Percentiles rank a stretch among this genome's conserved stretches.
Conservation (phyloP, 2,888 invertebrate genomes). For the Yponomeuta evonymella region DNA sequence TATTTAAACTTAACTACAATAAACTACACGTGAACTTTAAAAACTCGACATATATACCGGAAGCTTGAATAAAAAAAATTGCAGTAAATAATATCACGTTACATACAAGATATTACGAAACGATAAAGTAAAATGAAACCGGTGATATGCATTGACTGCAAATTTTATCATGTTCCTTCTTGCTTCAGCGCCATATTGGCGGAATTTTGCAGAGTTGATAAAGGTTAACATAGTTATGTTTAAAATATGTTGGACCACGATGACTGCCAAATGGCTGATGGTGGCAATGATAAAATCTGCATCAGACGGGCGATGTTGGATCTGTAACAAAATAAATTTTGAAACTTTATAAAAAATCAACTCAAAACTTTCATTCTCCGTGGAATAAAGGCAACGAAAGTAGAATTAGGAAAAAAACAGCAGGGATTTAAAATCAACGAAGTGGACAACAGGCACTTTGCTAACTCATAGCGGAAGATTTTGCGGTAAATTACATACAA, state of each 20-base stretch:
- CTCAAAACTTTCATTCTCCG: too few relatives aligned
- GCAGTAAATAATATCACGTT: conserved; percentile 56
- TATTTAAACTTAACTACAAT: not conserved
- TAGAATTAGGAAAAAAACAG: too few relatives aligned
- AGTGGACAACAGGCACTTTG: too few relatives aligned
- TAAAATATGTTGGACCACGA: conserved; percentile 35
- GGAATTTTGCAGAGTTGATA: not conserved
- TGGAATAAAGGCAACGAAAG: too few relatives aligned
- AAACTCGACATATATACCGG: not conserved
- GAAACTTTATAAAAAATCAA: not conserved
- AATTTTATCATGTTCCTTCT: conserved; percentile 36
- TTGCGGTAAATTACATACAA: too few relatives aligned
- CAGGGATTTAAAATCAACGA: too few relatives aligned
- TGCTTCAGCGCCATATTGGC: not conserved
- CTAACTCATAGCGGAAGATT: too few relatives aligned
- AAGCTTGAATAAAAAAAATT: conserved; percentile 35
- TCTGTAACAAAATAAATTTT: conserved; percentile 54
- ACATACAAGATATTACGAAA: conserved; percentile 23
- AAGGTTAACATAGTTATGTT: not conserved
- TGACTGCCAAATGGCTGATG: conserved; percentile 17
- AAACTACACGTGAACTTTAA: not conserved
- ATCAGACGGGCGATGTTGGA: conserved; percentile 46
- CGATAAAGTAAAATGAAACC: conserved; percentile 19
- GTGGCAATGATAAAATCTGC: conserved; percentile 29
- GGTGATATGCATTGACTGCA: conserved; percentile 54